Base-by-base conservation (phyloP, 2,888 invertebrate genomes). In the Galerucella calmariensis region DNA sequence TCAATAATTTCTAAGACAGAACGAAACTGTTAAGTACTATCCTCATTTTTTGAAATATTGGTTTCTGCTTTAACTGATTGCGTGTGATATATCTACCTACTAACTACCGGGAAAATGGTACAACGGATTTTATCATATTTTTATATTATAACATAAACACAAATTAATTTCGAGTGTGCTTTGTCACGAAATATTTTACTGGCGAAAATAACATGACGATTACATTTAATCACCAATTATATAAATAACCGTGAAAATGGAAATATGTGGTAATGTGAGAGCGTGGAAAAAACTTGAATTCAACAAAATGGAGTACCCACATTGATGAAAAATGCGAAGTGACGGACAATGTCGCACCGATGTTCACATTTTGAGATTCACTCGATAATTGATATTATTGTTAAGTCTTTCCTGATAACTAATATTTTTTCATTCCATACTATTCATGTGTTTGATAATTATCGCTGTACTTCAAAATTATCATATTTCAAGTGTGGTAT, bases 151-250 rank as follows among this genome's bases (percentile, higher is more conserved):
- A 67, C 72, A 67, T 58, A 72, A 72, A 24, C 46, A 35, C 27
- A 35, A 67, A 66, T 72, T 72, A 72, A 66, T 48, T 59, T 58
- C 48, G 59, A 41, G 72, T 72, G 72, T 66, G 48, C 48, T 72
- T 72, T 59, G 66, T 66, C 66, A 72, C 66, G 72, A 35, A 72
- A 66, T 62, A 12, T 46, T 27, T 16, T 8, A 41, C 14, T 63
- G 14, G 59, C 20, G 66, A 58, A 66, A 59, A 72, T 72, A 66
- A 72, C 58, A 41, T 27, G n/a, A 44, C 46, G 12, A 46, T 67
- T 66, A 72, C 48, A 72, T 65, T 71, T 71, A 71, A 56, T 58
- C 51, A 35, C 58, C 66, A 48, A 72, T 72, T 72, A 72, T 4
- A 72, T 63, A 58, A 70, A 70, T 70, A 62, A 35, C n/a, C 62